Conservation (phyloP, 2,888 invertebrate species). For the Nycteola revayana region DNA sequence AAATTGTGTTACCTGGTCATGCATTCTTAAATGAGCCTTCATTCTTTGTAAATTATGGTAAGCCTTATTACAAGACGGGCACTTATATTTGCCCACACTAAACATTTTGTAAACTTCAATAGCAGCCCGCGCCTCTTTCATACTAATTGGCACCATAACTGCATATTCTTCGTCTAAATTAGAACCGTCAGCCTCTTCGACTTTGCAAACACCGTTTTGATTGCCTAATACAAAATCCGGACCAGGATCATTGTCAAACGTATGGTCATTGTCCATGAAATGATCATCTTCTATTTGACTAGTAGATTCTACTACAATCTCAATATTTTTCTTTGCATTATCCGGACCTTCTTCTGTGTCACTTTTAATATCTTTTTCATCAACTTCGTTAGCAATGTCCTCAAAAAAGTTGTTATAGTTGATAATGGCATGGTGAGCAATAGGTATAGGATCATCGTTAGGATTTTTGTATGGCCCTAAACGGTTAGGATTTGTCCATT, state of each 20-base stretch:
- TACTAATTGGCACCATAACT: conserved; percentile 53
- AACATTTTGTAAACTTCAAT: conserved; percentile 57
- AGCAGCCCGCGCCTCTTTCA: conserved; percentile 61
- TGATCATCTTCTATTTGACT: conserved; percentile 13
- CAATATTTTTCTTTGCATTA: background rate
- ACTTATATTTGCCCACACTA: conserved; percentile 48
- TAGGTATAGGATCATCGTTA: conserved; percentile 37
- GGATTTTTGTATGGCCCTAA: conserved; percentile 18
- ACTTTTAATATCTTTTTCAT: conserved; percentile 26
- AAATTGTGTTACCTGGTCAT: conserved; percentile 52
- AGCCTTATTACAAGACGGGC: conserved; percentile 52
- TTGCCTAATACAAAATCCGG: conserved; percentile 17
- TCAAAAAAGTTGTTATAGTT: conserved; percentile 43
- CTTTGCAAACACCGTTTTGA: conserved; percentile 10
- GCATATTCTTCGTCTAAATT: conserved; percentile 65
- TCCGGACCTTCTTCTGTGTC: conserved; percentile 17
- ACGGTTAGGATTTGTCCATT: conserved; percentile 52
- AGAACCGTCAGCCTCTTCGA: conserved; percentile 41
- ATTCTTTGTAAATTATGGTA: conserved; percentile 50
- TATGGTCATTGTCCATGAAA: conserved; percentile 30
- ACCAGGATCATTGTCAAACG: conserved; percentile 21
- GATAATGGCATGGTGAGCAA: conserved; percentile 50
- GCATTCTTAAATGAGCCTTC: conserved; percentile 59
- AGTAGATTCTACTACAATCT: conserved; percentile 3
- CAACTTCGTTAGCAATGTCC: conserved; percentile 22